Conservation (phyloP, 2,888 invertebrate genomes). For the Cephus spinipes region DNA sequence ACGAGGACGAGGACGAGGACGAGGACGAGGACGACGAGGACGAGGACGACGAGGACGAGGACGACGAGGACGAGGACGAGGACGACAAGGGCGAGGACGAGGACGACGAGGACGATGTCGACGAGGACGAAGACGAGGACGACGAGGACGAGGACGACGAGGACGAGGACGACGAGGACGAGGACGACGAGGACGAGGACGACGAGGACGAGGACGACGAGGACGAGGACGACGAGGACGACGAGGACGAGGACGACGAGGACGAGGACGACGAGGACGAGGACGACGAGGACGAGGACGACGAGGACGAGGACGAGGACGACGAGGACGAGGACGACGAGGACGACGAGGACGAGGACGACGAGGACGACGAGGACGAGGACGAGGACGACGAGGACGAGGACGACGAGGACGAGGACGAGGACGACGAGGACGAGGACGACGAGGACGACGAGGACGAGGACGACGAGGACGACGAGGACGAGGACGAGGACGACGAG, state of each 20-base stretch:
- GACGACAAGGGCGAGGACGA: too few species aligned
- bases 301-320: not conserved
- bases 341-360: not conserved
- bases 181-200: not conserved
- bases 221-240: not conserved
- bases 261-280: not conserved
- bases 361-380: not conserved
- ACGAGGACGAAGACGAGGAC: too few species aligned
- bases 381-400: conserved; percentile 1
- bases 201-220: not conserved
- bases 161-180: not conserved
- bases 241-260: not conserved
- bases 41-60: not conserved
- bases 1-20: not conserved
- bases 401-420: not conserved
- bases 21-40: not conserved
- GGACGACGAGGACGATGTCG: too few species aligned
- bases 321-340: not conserved
- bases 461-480: not conserved
- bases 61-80: not conserved
- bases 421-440: not conserved
- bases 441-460: not conserved
- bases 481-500: not conserved
- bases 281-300: not conserved
- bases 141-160: not conserved